phyloP scores from a whole-genome alignment of 2,888 invertebrate species.

The Apamea sordens region DNA sequence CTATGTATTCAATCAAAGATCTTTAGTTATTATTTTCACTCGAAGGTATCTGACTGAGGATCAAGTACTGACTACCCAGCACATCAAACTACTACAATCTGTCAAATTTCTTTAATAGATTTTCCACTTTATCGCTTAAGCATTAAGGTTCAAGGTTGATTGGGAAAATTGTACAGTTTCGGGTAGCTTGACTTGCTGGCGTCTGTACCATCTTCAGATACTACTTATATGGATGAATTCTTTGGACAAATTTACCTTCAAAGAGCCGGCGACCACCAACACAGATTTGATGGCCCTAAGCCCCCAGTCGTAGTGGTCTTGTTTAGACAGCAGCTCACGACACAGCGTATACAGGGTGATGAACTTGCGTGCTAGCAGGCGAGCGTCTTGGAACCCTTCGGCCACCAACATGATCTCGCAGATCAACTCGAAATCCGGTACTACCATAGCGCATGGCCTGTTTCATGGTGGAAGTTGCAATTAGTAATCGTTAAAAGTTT shows the following conservation, averaged over 20 bases:
- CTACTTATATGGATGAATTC: background rate
- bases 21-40: background rate
- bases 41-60: background rate
- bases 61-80: background rate
- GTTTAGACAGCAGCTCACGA: conserved; percentile 96
- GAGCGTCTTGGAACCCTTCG: conserved; percentile 98
- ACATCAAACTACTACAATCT: no score
- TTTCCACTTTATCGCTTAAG: no score
- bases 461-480: background rate
- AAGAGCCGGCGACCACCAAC: conserved; percentile 97
- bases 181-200: no score
- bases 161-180: no score
- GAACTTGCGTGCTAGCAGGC: conserved; percentile 97
- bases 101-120: no score
- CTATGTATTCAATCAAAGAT: background rate
- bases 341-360: conserved; percentile 98
- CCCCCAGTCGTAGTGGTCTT: conserved; percentile 99
- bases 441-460: conserved; percentile 99
- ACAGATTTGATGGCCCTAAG: conserved; percentile 98
- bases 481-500: background rate
- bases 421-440: conserved; percentile 98
- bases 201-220: background rate
- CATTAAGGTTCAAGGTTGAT: no score
- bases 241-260: conserved; percentile 91
- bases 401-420: conserved; percentile 99